Percentiles rank a stretch among this genome's conserved stretches.
Evolutionary conservation across 2,113 vertebrate genomes (phyloP).

Genomic region (Cettia cetti): DNA sequence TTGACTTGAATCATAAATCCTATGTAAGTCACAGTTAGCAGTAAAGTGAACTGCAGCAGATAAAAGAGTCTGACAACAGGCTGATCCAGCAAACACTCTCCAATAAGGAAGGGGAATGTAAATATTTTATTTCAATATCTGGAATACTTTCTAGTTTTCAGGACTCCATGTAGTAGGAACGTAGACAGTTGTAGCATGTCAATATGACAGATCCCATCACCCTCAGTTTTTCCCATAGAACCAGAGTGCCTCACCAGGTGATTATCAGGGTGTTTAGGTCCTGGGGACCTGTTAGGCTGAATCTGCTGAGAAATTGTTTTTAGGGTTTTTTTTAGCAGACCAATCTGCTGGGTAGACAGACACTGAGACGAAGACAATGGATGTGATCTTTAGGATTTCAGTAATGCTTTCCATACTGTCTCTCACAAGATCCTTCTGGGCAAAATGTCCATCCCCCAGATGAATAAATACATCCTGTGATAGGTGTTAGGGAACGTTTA

Average conservation of each 20-base stretch:
- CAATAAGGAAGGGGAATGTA: neutral
- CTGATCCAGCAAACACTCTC: neutral
- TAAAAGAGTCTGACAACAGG: neutral
- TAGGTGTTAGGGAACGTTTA: neutral
- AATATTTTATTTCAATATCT: neutral
- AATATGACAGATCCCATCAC: neutral
- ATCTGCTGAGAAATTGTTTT: neutral
- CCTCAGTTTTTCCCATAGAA: neutral
- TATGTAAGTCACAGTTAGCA: constrained; percentile 34
- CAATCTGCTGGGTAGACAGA: neutral
- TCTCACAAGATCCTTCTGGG: neutral
- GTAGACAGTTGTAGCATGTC: neutral
- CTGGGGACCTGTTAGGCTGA: neutral
- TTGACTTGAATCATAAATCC: constrained; percentile 65
- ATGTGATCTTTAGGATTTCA: neutral
- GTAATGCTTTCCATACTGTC: neutral
- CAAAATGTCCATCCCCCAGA: neutral
- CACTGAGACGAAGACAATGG: neutral
- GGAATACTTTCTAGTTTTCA: neutral
- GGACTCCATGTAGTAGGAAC: neutral
- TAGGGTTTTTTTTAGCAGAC: neutral
- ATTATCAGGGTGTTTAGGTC: neutral
- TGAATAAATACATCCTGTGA: neutral
- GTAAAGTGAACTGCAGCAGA: neutral
- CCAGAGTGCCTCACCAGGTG: neutral